These are phyloP conservation scores for Lanistes nyassanus DNA, from an alignment of 1,140 invertebrate genomes.

Conservation along the genomic window DNA sequence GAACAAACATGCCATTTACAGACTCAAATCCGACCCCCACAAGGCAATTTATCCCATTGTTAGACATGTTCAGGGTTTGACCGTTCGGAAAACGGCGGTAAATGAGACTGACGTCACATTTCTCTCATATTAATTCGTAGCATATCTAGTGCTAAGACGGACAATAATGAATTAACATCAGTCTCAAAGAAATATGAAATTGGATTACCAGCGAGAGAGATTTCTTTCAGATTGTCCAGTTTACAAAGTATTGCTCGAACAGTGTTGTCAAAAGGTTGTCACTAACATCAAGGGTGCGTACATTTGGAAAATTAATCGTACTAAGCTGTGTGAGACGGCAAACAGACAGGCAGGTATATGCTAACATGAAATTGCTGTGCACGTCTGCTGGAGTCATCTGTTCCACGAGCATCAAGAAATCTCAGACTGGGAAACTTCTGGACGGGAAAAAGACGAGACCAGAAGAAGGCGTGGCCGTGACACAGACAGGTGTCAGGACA, in stretches of 20 bases:
- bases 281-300: slow-evolving; percentile 19
- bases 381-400: neutral
- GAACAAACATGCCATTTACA: slow-evolving; percentile 32
- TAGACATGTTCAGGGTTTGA: slow-evolving; percentile 2
- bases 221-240: slow-evolving; percentile 7
- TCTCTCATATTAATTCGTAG: slow-evolving; percentile 11
- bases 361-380: neutral
- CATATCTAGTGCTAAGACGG: neutral
- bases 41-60: slow-evolving; percentile 29
- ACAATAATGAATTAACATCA: slow-evolving; percentile 17
- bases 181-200: slow-evolving; percentile 14
- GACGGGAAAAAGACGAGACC: neutral
- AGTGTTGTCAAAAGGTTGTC: slow-evolving; percentile 13
- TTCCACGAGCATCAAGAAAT: slow-evolving; percentile 7
- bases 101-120: slow-evolving; percentile 24
- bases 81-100: slow-evolving; percentile 31
- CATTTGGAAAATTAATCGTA: neutral
- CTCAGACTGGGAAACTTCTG: neutral
- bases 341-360: slow-evolving; percentile 15
- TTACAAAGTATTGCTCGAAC: slow-evolving; percentile 5
- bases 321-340: slow-evolving; percentile 1
- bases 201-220: slow-evolving; percentile 27
- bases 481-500: slow-evolving; percentile 24
- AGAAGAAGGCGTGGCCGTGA: slow-evolving; percentile 18
- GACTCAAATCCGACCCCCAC: slow-evolving; percentile 31